A percentile compares a stretch with the other conserved stretches of the same genome.
These are phyloP conservation scores for Dasyurus viverrinus DNA, from an alignment of 2,113 vertebrate species.

Conservation along the genomic window DNA sequence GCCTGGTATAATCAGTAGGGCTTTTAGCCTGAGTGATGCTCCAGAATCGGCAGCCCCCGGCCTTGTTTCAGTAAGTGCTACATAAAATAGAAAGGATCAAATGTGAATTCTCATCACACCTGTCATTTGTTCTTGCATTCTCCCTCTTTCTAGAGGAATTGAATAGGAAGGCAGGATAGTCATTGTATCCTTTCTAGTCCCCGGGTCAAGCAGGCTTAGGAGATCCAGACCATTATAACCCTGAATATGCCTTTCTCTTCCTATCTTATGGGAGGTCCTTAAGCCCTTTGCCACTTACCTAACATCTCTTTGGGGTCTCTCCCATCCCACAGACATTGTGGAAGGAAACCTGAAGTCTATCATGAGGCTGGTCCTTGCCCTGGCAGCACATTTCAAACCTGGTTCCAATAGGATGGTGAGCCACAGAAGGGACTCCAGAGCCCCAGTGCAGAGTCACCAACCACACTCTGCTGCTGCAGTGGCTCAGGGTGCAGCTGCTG, in stretches of 20 bases:
- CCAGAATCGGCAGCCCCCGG: neutral
- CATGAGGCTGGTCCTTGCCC: slow-evolving; percentile 96
- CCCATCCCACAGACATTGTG: slow-evolving; percentile 89
- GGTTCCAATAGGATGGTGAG: slow-evolving; percentile 76
- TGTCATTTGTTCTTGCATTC: slow-evolving; percentile 16
- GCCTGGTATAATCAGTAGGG: neutral
- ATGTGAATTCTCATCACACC: slow-evolving; percentile 20
- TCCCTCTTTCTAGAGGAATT: slow-evolving; percentile 56
- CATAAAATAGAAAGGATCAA: neutral
- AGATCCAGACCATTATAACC: slow-evolving; percentile 65
- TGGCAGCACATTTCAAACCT: slow-evolving; percentile 98
- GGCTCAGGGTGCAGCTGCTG: slow-evolving; percentile 91
- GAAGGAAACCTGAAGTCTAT: slow-evolving; percentile 97
- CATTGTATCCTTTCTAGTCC: slow-evolving; percentile 17
- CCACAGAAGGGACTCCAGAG: slow-evolving; percentile 72
- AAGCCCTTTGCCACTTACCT: neutral
- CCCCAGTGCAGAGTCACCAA: slow-evolving; percentile 81
- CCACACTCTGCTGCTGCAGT: slow-evolving; percentile 91
- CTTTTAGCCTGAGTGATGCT: neutral
- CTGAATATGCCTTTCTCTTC: neutral
- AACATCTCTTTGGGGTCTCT: slow-evolving; percentile 44
- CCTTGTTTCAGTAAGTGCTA: slow-evolving; percentile 6
- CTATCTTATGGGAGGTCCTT: slow-evolving; percentile 56
- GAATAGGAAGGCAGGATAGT: slow-evolving; percentile 11
- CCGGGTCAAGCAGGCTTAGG: slow-evolving; percentile 59